Evolutionary conservation across 1,140 invertebrate species (phyloP).

Genomic region (Apis laboriosa): DNA sequence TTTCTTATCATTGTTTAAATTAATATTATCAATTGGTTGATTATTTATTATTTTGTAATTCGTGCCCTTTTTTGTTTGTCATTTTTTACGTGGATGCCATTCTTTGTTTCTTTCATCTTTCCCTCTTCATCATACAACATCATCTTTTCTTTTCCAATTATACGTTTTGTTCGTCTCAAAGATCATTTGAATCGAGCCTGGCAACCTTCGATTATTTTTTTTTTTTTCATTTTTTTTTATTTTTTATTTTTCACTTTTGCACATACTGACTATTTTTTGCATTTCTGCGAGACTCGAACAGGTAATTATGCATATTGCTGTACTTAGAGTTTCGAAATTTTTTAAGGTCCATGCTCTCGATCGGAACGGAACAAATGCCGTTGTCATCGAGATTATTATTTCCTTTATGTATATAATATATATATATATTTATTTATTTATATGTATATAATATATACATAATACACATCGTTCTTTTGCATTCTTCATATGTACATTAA

Average conservation of each 20-base stretch:
- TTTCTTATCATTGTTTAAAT: conserved; percentile 61
- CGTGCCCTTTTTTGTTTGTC: not conserved
- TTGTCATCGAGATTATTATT: conserved; percentile 11
- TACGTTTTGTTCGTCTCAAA: not conserved
- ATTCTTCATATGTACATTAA: conserved; percentile 36
- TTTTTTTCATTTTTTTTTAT: conserved; percentile 15
- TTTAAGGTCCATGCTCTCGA: conserved; percentile 27
- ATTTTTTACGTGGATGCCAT: not conserved
- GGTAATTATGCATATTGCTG: conserved; percentile 33
- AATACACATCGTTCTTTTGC: conserved; percentile 6
- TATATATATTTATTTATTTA: not conserved
- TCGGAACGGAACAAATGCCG: conserved; percentile 43
- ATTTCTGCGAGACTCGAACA: conserved; percentile 29
- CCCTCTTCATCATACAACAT: not conserved
- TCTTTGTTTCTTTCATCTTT: not conserved
- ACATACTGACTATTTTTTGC: conserved; percentile 45
- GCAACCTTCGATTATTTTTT: conserved; percentile 1
- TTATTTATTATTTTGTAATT: conserved; percentile 37
- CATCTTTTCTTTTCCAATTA: not conserved
- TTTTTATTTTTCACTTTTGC: not conserved
- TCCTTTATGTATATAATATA: not conserved
- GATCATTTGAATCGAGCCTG: conserved; percentile 31
- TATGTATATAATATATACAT: conserved; percentile 35
- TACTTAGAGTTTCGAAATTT: conserved; percentile 2
- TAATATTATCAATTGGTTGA: conserved; percentile 55